A percentile compares a stretch with the other conserved stretches of the same genome.
These are phyloP conservation scores for Choloepus hoffmanni DNA, from an alignment of 2,113 vertebrate genomes.

Conservation along the genomic window DNA sequence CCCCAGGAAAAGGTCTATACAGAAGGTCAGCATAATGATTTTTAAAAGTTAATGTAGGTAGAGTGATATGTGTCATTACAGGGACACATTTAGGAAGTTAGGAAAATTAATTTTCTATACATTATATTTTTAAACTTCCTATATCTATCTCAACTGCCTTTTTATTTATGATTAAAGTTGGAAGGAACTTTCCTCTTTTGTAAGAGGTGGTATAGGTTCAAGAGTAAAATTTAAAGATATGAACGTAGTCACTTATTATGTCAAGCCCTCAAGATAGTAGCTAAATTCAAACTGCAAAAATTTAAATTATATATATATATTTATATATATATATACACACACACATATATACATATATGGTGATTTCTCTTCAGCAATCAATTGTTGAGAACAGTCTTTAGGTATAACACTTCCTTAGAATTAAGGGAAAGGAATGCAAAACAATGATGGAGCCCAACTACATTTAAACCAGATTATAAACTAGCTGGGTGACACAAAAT, in stretches of 20 bases:
- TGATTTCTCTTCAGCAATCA: background rate
- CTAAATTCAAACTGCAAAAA: constrained; percentile 21
- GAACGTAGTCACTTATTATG: background rate
- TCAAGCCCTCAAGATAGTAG: background rate
- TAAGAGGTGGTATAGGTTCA: background rate
- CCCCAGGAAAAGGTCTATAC: constrained; percentile 65
- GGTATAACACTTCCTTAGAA: background rate
- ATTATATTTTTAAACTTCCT: background rate
- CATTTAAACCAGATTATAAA: background rate
- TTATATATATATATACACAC: too few species aligned
- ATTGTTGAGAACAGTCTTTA: background rate
- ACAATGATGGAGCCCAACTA: background rate
- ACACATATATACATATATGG: too few species aligned
- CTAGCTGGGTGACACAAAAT: background rate
- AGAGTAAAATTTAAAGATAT: background rate
- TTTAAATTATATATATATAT: background rate
- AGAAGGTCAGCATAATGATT: constrained; percentile 58
- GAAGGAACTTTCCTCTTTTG: background rate
- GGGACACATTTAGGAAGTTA: background rate
- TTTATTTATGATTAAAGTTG: constrained; percentile 1
- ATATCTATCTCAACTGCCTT: background rate
- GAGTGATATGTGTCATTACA: background rate
- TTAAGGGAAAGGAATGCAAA: background rate
- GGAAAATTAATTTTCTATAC: constrained; percentile 62
- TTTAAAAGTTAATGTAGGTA: constrained; percentile 58